Base-by-base conservation (phyloP, 2,113 vertebrate genomes). In the Rhizomys pruinosus region DNA sequence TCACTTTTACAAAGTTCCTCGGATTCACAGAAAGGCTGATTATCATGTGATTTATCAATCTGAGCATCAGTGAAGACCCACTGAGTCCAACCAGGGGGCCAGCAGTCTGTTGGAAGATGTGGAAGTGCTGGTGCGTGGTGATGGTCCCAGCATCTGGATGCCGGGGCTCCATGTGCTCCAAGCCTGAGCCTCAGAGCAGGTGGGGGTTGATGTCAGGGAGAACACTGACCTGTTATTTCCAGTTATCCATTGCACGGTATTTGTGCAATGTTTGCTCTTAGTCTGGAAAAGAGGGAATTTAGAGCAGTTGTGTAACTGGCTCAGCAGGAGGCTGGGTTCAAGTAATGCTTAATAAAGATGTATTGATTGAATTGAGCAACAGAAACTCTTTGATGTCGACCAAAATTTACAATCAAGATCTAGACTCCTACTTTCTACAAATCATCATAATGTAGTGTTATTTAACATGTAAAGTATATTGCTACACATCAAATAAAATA, bases 1-100 rank as follows among this genome's bases (percentile, higher is more conserved):
- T 74, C 0, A 0, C 68, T 84, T 92, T 94, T 71, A 68, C 12
- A 93, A 89, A 87, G 39, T 88, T 66, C 73, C 74, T 94, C 80
- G 64, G 77, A 86, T 84, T 84, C 9, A 93, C 63, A 94, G 79
- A 93, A 86, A n/a, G 8, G 52, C 66, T 81, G 85, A 57, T 68
- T 89, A 55, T 55, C 81, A 57, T 55, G 71, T 91, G 79, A 93
- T 84, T 92, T 93, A 94, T 95, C 82, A 94, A 90, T 85, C 89
- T 92, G 74, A 80, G 76, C 82, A 80, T 93, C 69, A 80, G 66
- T 89, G 84, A 86, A 89, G 61, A 55, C 27, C 42, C 73, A 91
- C 37, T 74, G 59, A 89, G 52, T 68, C 91, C 47, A 94, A 80
- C 0, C 4, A 94, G 42, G 77, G 84, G 80, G 59, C 25, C 55